Percentiles rank a stretch among this genome's conserved stretches.
Evolutionary conservation across 2,113 vertebrate species (phyloP).

Genomic region (Ctenomys sociabilis): DNA sequence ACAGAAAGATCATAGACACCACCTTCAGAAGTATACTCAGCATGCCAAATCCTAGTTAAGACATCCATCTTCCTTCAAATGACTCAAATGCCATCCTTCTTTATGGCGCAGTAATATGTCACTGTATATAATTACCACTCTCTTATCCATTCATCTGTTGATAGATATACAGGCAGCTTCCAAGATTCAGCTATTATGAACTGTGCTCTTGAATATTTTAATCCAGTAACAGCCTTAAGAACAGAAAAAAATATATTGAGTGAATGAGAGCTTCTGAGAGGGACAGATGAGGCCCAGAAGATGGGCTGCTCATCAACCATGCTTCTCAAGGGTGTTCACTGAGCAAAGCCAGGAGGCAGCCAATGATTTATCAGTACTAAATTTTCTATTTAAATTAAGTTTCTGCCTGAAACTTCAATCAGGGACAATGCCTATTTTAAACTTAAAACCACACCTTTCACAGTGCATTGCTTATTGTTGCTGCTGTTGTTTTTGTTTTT

Average conservation of each 20-base stretch:
- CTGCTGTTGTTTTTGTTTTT: background rate
- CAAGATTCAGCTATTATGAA: background rate
- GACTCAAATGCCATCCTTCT: background rate
- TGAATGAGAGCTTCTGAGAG: background rate
- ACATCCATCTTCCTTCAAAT: background rate
- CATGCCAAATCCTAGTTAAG: background rate
- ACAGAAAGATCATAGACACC: background rate
- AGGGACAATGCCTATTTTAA: too few species aligned
- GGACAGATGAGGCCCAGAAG: background rate
- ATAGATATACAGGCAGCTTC: background rate
- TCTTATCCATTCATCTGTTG: background rate
- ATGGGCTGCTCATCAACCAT: background rate
- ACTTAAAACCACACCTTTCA: too few species aligned
- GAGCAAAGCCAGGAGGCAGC: background rate
- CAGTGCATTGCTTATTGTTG: background rate
- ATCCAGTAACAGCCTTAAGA: background rate
- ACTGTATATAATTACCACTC: background rate
- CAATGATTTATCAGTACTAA: background rate
- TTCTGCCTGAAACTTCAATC: background rate
- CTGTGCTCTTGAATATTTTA: background rate
- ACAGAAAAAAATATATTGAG: background rate
- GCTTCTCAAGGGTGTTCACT: background rate
- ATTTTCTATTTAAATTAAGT: background rate
- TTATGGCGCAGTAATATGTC: background rate
- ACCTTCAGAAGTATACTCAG: background rate